Evolutionary conservation across 2,113 vertebrate genomes (phyloP).

Genomic region (Oceanites oceanicus): DNA sequence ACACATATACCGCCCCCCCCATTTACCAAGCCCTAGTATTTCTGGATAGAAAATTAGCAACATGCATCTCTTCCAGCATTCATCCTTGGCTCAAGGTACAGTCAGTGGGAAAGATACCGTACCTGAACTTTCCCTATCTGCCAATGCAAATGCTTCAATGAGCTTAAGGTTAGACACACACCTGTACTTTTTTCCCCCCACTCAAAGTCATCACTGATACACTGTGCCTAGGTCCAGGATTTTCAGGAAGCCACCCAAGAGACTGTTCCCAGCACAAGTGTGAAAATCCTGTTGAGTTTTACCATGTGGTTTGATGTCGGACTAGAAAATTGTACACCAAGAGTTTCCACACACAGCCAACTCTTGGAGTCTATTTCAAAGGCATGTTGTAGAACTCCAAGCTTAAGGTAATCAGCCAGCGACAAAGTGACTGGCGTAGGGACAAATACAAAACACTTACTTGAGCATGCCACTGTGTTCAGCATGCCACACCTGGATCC

Average conservation of each 20-base stretch:
- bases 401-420: background rate
- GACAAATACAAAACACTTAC: conserved; percentile 72
- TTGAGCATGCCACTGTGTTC: conserved; percentile 93
- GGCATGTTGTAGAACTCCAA: background rate
- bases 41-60: background rate
- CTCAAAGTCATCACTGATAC: background rate
- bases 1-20: background rate
- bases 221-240: background rate
- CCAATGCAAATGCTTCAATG: background rate
- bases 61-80: background rate
- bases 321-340: background rate
- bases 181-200: background rate
- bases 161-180: background rate
- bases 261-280: background rate
- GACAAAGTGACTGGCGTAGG: background rate
- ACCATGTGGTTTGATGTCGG: background rate
- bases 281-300: background rate
- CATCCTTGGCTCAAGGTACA: background rate
- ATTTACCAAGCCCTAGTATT: background rate
- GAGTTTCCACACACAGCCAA: background rate
- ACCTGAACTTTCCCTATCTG: background rate
- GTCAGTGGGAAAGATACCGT: background rate
- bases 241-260: background rate
- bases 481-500: conserved; percentile 96
- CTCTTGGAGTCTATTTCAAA: background rate